Conservation (phyloP, 2,888 invertebrate genomes). For the Syrista parreyssii region DNA sequence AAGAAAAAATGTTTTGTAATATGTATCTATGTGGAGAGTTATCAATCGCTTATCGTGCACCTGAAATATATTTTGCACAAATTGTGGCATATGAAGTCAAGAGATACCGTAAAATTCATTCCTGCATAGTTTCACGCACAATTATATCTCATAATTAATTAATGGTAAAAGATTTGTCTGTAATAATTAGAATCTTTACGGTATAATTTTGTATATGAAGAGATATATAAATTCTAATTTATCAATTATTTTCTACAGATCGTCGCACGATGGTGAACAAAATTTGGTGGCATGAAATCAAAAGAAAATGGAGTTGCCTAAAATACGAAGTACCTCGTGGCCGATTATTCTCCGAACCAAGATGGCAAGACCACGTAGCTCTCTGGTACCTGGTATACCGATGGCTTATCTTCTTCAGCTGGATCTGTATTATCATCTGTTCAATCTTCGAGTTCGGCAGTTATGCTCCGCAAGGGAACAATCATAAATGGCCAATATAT, state of each 20-base stretch:
- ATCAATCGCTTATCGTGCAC: too few species aligned
- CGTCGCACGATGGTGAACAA: conserved; percentile 63
- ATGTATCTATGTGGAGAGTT: too few species aligned
- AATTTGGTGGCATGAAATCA: conserved; percentile 57
- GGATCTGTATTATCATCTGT: conserved; percentile 65
- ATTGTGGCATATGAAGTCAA: too few species aligned
- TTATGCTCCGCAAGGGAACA: conserved; percentile 30
- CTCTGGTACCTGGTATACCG: conserved; percentile 68
- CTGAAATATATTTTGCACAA: too few species aligned
- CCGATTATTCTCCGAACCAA: conserved; percentile 51
- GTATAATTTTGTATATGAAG: too few species aligned
- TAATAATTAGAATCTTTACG: too few species aligned
- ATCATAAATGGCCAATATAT: conserved; percentile 76
- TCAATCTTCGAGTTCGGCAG: conserved; percentile 61
- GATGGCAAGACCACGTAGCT: conserved; percentile 39
- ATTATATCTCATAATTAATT: too few species aligned
- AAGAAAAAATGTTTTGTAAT: too few species aligned
- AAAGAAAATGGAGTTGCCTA: conserved; percentile 49
- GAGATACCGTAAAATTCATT: too few species aligned
- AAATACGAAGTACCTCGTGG: conserved; percentile 48
- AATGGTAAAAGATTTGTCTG: too few species aligned
- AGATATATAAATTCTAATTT: too few species aligned
- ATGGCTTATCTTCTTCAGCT: conserved; percentile 69
- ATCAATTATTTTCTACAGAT: conserved; percentile 42
- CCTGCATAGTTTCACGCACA: too few species aligned